Conservation (phyloP, 2,888 invertebrate genomes). For the Axea sp. region DNA sequence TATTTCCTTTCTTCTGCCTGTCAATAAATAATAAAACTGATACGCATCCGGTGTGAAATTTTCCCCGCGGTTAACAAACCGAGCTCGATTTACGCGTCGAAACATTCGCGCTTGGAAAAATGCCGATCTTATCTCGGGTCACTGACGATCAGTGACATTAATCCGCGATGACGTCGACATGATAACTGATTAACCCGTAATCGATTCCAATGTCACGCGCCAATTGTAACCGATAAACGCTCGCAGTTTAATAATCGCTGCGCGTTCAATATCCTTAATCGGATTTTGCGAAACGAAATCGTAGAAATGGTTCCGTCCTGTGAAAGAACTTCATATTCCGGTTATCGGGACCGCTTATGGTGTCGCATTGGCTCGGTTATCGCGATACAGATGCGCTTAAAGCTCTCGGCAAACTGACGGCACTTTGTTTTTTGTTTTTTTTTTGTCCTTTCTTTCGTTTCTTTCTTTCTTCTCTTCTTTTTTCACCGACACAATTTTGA, state of each 20-base stretch:
- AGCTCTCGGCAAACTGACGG: conserved; percentile 23
- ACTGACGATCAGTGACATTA: conserved; percentile 38
- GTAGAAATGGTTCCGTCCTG: conserved; percentile 1
- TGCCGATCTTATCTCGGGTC: conserved; percentile 32
- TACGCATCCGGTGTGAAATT: no score
- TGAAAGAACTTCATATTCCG: conserved; percentile 39
- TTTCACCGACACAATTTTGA: conserved; percentile 19
- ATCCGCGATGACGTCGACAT: conserved; percentile 21
- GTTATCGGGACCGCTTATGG: conserved; percentile 31
- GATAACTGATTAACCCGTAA: conserved; percentile 61
- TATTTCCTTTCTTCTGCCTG: no score
- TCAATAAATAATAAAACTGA: no score
- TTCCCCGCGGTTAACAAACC: no score
- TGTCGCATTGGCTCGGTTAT: conserved; percentile 22
- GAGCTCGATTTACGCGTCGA: no score
- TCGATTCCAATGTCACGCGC: conserved; percentile 17
- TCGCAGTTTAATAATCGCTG: conserved; percentile 46
- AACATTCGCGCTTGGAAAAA: conserved; percentile 19
- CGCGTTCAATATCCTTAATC: conserved; percentile 53
- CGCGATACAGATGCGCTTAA: conserved; percentile 39
- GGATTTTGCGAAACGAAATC: conserved; percentile 49
- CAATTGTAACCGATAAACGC: conserved; percentile 32
- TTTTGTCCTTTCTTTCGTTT: no score
- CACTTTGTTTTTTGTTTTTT: conserved; percentile 18
- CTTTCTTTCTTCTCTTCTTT: no score